Conservation (phyloP, 1,140 invertebrate species). For the Hydropsyche tenuis region DNA sequence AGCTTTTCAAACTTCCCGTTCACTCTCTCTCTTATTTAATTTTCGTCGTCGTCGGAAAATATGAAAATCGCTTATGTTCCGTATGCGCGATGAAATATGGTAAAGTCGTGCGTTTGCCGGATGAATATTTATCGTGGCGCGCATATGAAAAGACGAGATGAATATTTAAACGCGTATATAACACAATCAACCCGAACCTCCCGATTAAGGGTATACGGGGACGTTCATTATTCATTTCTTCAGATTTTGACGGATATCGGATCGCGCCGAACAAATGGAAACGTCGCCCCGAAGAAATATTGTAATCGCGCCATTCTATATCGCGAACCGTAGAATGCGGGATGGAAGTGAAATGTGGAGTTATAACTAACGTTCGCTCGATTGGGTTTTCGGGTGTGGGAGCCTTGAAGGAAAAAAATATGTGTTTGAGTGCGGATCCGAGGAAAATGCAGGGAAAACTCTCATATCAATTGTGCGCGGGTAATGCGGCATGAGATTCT, state of each 20-base stretch:
- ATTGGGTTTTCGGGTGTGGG: constrained; percentile 19
- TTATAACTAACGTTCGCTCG: constrained; percentile 26
- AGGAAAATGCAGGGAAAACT: constrained; percentile 17
- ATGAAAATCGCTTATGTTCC: constrained; percentile 14
- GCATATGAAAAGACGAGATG: background rate
- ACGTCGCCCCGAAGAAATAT: too few relatives aligned
- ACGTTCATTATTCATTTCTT: too few relatives aligned
- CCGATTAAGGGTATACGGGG: too few relatives aligned
- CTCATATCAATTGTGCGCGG: constrained; percentile 12
- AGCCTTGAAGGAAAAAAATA: background rate
- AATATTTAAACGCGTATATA: constrained; percentile 18
- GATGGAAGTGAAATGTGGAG: constrained; percentile 23
- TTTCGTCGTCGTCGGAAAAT: constrained; percentile 11
- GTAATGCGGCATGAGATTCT: constrained; percentile 25
- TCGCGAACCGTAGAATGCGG: background rate
- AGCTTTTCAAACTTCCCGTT: background rate
- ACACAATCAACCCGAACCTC: too few relatives aligned
- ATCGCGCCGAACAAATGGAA: too few relatives aligned
- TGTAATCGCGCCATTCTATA: background rate
- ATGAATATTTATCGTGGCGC: constrained; percentile 1
- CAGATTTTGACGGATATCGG: too few relatives aligned
- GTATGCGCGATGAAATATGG: constrained; percentile 3
- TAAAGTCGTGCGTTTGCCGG: background rate
- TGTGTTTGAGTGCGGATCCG: background rate
- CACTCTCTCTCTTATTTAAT: constrained; percentile 2